Evolutionary conservation across 2,797 vertebrate genomes (phyloP).

Genomic region (Rhabdophis nuchalis): DNA sequence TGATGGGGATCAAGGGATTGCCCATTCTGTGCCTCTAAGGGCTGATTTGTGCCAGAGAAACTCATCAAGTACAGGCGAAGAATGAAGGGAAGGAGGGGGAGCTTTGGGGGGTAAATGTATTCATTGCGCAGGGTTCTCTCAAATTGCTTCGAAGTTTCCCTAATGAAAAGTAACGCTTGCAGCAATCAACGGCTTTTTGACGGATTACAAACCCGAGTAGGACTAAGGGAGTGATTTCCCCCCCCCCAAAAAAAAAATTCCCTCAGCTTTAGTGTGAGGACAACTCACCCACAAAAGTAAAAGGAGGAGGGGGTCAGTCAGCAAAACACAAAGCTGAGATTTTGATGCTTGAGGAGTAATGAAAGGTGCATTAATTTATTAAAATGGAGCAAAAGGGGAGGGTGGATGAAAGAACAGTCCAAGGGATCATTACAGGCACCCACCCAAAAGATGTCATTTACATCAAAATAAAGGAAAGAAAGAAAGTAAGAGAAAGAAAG

Average conservation of each 20-base stretch:
- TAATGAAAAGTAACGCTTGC: conserved; percentile 83
- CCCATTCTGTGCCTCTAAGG: conserved; percentile 86
- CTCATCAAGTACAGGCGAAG: conserved; percentile 81
- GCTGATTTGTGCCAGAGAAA: conserved; percentile 83
- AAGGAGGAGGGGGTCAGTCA: conserved; percentile 51
- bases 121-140: conserved; percentile 79
- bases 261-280: conserved; percentile 64
- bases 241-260: conserved; percentile 53
- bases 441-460: conserved; percentile 62
- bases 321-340: conserved; percentile 59
- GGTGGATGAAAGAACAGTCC: conserved; percentile 37
- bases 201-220: conserved; percentile 77
- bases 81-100: conserved; percentile 68
- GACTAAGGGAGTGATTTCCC: conserved; percentile 55
- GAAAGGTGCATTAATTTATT: conserved; percentile 59
- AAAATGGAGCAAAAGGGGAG: conserved; percentile 31
- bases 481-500: background rate
- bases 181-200: conserved; percentile 79
- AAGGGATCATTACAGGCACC: conserved; percentile 59
- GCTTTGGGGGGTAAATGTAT: conserved; percentile 79
- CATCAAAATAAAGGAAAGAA: conserved; percentile 56
- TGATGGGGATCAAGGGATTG: conserved; percentile 93
- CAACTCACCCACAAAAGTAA: conserved; percentile 66
- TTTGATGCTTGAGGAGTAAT: conserved; percentile 48
- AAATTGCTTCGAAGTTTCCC: conserved; percentile 81